These are phyloP conservation scores for Drosophila dives DNA, from an alignment of 2,888 invertebrate genomes.

Conservation along the genomic window DNA sequence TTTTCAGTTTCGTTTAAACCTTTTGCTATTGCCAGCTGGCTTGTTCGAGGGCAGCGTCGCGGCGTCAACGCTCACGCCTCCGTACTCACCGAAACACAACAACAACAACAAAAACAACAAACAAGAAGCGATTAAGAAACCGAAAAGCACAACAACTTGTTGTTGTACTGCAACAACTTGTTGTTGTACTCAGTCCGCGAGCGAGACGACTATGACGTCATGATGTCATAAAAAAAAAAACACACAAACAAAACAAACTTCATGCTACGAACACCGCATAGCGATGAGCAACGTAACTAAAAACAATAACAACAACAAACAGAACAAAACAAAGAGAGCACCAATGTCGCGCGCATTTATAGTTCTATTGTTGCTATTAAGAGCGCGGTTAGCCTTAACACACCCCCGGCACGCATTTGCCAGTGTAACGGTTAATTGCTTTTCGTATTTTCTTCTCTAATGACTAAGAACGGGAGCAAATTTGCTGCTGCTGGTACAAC, in stretches of 20 bases:
- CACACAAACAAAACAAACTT: constrained; percentile 6
- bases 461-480: constrained; percentile 22
- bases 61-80: constrained; percentile 34
- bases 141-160: constrained; percentile 52
- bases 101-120: constrained; percentile 12
- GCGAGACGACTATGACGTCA: constrained; percentile 56
- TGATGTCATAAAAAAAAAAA: constrained; percentile 43
- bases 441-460: constrained; percentile 25
- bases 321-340: not conserved
- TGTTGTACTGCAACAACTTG: constrained; percentile 44
- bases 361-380: constrained; percentile 20
- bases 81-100: constrained; percentile 23
- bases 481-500: not conserved
- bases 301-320: constrained; percentile 5
- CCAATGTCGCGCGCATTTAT: constrained; percentile 30
- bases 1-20: constrained; percentile 59
- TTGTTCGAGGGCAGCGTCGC: constrained; percentile 26
- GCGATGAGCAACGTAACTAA: not conserved
- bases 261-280: not conserved
- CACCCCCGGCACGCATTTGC: constrained; percentile 34
- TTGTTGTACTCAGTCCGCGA: constrained; percentile 21
- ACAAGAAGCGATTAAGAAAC: constrained; percentile 30
- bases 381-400: constrained; percentile 39
- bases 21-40: constrained; percentile 47
- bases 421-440: constrained; percentile 38